These are phyloP conservation scores for Pyxicephalus adspersus DNA, from an alignment of 2,113 vertebrate species.

Conservation along the genomic window DNA sequence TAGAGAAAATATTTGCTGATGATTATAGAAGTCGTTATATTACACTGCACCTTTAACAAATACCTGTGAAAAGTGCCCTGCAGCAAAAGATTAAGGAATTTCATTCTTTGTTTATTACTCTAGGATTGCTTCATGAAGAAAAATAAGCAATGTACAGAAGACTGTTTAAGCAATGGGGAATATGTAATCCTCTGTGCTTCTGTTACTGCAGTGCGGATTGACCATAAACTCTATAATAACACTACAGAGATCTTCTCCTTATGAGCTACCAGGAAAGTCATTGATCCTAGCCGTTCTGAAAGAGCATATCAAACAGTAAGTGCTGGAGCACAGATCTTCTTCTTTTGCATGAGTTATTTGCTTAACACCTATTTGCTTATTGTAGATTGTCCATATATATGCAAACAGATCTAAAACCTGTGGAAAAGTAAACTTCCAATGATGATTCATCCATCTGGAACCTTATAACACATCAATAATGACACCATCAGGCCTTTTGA, in stretches of 20 bases:
- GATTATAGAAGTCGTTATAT: slow-evolving; percentile 22
- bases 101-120: slow-evolving; percentile 45
- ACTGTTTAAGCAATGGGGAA: slow-evolving; percentile 3
- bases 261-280: neutral
- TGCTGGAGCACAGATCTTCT: neutral
- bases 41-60: slow-evolving; percentile 40
- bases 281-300: neutral
- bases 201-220: slow-evolving; percentile 9
- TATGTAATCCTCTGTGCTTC: slow-evolving; percentile 20
- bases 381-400: neutral
- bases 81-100: slow-evolving; percentile 43
- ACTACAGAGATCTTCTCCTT: neutral
- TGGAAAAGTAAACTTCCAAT: too few species aligned
- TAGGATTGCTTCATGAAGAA: slow-evolving; percentile 13
- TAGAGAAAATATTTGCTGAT: slow-evolving; percentile 12
- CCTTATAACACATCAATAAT: too few species aligned
- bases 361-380: neutral
- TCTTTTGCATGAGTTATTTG: slow-evolving; percentile 5
- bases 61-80: slow-evolving; percentile 16
- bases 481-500: too few species aligned
- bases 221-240: slow-evolving; percentile 19
- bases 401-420: neutral
- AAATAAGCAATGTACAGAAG: slow-evolving; percentile 32
- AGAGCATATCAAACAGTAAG: neutral
- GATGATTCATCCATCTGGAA: too few species aligned